These are phyloP conservation scores for Marmota monax DNA, from an alignment of 2,113 vertebrate genomes.

Conservation along the genomic window DNA sequence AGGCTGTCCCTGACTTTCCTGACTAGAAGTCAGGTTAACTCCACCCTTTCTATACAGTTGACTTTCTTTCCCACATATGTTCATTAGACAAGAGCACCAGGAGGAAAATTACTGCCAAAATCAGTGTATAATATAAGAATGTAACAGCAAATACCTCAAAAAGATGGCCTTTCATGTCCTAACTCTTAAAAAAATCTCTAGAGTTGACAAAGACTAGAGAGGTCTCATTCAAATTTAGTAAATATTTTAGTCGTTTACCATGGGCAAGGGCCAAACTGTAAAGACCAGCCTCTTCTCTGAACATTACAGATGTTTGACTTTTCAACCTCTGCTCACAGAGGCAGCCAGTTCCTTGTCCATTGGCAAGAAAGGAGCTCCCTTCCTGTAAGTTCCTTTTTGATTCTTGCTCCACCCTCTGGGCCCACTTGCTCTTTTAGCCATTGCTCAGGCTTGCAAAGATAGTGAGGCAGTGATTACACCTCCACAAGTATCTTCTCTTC, in stretches of 20 bases:
- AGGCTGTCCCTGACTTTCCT: neutral
- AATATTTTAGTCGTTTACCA: neutral
- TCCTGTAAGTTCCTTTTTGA: neutral
- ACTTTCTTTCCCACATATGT: neutral
- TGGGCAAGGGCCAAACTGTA: neutral
- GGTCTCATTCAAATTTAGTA: neutral
- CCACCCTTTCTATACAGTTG: neutral
- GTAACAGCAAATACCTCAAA: neutral
- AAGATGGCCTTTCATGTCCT: neutral
- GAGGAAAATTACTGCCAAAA: neutral
- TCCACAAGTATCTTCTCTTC: neutral
- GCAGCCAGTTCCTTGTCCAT: neutral
- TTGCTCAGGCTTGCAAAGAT: neutral
- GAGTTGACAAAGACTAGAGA: neutral
- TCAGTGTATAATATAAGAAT: neutral
- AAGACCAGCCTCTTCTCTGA: neutral
- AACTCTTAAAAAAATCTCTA: constrained; percentile 3
- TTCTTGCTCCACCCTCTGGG: neutral
- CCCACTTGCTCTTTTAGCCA: neutral
- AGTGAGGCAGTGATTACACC: neutral
- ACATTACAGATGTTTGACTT: constrained; percentile 32
- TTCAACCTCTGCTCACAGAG: neutral
- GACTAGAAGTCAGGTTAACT: neutral
- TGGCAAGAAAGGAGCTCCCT: neutral
- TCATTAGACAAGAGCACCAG: neutral